Evolutionary conservation across 2,797 vertebrate genomes (phyloP), one percentile per base, ranked within the genome.

Genomic region (Mormyrops attenuatus): DNA sequence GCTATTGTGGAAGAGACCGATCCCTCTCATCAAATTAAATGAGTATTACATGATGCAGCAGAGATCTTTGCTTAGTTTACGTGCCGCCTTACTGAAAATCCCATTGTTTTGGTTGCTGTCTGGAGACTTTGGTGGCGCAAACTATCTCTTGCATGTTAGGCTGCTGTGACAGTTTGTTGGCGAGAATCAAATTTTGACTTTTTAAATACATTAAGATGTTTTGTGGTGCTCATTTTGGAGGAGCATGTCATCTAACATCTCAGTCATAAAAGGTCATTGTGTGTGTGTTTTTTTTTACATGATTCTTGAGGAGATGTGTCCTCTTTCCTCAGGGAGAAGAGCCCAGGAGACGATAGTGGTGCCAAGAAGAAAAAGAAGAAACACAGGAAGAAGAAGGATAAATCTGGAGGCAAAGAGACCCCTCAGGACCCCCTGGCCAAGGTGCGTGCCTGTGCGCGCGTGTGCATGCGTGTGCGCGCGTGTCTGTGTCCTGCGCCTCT

Each of bases 291-390:
- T 87, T 41, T 60, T 60, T 34, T 9, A n/a, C 9, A 80, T 80
- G 38, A n/a, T 80, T 47, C 20, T 47, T 80, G 38, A n/a, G 52
- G 53, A 60, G 53, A 6, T 15, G 13, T 63, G 34, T 57, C 47
- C 34, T 87, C 38, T 87, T 11, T 94, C 89, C 95, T 91, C 93
- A 96, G 97, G 47, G 97, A 97, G 92, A 95, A 96, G 93, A 97
- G 97, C 94, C 95, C 95, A 91, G 96, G 96, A 88, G 97, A 98
- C 88, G 98, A 99, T 93, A 96, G 96, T 0, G 97, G 97, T 57
- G 97, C 97, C 93, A 99, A 99, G 95, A 99, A 99, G 96, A 99
- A 99, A 96, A 99, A 98, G 95, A 99, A 96, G 96, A 99, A 98
- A 96, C 98, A 97, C 90, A 99, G 97, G 93, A 95, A 97, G 96